These are phyloP conservation scores for Melinaea marsaeus DNA, from an alignment of 2,888 invertebrate genomes.

Conservation along the genomic window DNA sequence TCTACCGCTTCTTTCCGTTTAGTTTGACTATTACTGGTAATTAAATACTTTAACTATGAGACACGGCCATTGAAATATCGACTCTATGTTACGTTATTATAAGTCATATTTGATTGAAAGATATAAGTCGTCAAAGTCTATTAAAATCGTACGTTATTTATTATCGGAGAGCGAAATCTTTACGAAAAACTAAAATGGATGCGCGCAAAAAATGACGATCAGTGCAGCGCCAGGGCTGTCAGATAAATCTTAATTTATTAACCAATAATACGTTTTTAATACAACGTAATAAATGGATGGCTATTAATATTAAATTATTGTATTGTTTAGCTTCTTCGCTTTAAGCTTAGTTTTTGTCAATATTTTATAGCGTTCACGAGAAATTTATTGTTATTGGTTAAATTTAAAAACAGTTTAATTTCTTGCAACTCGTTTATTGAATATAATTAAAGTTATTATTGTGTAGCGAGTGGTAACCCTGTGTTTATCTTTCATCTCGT, in stretches of 20 bases:
- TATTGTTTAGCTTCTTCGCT: conserved; percentile 9
- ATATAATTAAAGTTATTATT: too few species aligned
- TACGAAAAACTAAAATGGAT: conserved; percentile 70
- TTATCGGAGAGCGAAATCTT: conserved; percentile 73
- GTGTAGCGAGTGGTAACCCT: conserved; percentile 50
- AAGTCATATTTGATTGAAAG: conserved; percentile 22
- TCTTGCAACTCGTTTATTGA: too few species aligned
- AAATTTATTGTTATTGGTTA: too few species aligned
- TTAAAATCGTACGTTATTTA: conserved; percentile 37
- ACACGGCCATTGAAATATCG: conserved; percentile 16
- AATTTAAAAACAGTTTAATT: too few species aligned
- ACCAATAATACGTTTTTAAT: conserved; percentile 35
- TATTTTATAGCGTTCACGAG: too few species aligned
- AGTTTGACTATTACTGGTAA: conserved; percentile 57
- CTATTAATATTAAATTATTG: conserved; percentile 10
- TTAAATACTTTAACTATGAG: conserved; percentile 2
- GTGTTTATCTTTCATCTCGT: conserved; percentile 68
- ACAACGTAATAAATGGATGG: conserved; percentile 25
- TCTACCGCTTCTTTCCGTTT: conserved; percentile 76
- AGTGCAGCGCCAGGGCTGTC: conserved; percentile 57
- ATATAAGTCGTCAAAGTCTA: conserved; percentile 30
- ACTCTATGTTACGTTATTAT: background rate
- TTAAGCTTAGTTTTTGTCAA: too few species aligned
- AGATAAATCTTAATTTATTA: conserved; percentile 37
- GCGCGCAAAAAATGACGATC: conserved; percentile 64